These are phyloP conservation scores for Leptinotarsa haldemani DNA, from an alignment of 2,888 invertebrate genomes.

Conservation along the genomic window DNA sequence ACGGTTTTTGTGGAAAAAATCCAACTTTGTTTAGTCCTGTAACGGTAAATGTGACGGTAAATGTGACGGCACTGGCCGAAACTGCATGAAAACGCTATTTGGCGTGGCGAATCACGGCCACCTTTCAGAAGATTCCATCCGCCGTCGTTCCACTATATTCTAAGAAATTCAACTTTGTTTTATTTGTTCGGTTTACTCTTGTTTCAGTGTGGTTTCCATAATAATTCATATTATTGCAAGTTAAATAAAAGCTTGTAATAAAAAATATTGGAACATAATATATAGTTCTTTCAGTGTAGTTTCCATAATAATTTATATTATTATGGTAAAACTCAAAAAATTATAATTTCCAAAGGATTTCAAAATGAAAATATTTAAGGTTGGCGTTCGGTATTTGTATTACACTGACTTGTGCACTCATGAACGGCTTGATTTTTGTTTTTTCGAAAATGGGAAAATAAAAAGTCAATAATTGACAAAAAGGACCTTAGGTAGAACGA, in stretches of 20 bases:
- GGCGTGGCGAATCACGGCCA: no score
- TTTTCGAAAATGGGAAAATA: slow-evolving; percentile 1
- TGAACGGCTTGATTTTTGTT: background rate
- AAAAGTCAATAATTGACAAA: background rate
- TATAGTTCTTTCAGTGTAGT: background rate
- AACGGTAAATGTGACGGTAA: no score
- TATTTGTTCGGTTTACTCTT: no score
- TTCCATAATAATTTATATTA: slow-evolving; percentile 3
- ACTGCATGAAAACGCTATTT: no score
- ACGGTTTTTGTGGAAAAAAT: no score
- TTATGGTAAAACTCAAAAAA: background rate
- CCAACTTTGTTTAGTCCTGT: no score
- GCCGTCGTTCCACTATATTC: no score
- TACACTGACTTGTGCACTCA: background rate
- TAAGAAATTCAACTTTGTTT: no score
- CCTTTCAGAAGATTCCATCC: no score
- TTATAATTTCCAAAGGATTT: background rate
- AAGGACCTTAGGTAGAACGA: background rate
- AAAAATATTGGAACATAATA: background rate
- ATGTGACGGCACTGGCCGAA: no score
- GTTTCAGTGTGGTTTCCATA: no score
- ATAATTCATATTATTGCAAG: background rate
- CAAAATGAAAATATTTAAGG: slow-evolving; percentile 1
- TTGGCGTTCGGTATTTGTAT: slow-evolving; percentile 5
- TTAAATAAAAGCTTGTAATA: background rate